A percentile compares a stretch with the other conserved stretches of the same genome.
phyloP scores from a whole-genome alignment of 1,140 invertebrate genomes.

The Colletes latitarsis region DNA sequence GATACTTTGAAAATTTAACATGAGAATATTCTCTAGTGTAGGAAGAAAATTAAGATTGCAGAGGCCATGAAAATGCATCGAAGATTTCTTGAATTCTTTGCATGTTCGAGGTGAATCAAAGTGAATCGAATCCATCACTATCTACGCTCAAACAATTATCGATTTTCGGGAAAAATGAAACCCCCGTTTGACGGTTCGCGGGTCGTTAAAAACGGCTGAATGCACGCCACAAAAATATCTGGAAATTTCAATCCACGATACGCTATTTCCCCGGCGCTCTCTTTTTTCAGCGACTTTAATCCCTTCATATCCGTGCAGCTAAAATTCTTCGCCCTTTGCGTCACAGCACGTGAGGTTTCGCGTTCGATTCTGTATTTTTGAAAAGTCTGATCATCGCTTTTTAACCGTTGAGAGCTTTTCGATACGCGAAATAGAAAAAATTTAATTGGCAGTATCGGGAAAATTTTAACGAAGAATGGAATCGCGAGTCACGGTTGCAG shows the following conservation, averaged over 20 bases:
- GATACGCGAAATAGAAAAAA: neutral
- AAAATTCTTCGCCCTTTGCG: neutral
- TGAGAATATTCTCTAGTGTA: too few species aligned
- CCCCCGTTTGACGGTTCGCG: neutral
- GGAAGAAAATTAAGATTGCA: too few species aligned
- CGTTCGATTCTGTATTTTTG: neutral
- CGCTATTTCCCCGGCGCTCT: neutral
- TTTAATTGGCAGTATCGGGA: neutral
- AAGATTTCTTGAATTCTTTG: neutral
- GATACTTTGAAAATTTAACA: too few species aligned
- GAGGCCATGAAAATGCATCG: too few species aligned
- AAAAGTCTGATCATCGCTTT: neutral
- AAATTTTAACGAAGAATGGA: neutral
- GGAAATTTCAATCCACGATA: slow-evolving; percentile 11
- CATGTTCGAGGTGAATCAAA: neutral
- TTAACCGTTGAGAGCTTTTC: neutral
- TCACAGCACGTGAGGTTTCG: neutral
- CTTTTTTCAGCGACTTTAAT: neutral
- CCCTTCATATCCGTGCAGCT: neutral
- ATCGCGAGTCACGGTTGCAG: too few species aligned
- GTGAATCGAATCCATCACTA: slow-evolving; percentile 6
- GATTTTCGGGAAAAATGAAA: slow-evolving; percentile 24
- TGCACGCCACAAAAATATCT: slow-evolving; percentile 11
- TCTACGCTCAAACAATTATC: slow-evolving; percentile 22
- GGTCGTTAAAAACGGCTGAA: slow-evolving; percentile 20